phyloP scores from a whole-genome alignment of 2,888 invertebrate species.

The Nemurella pictetii region DNA sequence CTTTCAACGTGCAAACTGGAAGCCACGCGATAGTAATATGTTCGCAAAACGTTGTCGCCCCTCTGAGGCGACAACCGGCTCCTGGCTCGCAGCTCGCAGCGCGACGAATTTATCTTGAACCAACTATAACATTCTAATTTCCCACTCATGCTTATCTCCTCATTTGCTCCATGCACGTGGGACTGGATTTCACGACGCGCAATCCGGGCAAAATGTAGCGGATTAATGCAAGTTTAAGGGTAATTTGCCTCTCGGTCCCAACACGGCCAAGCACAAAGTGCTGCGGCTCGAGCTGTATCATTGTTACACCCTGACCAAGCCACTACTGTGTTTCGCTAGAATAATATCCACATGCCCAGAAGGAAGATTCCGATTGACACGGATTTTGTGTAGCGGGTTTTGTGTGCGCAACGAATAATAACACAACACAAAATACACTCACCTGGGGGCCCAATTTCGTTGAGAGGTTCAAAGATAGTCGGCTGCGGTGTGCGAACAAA shows the following conservation, averaged over 20 bases:
- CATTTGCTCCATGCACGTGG: background rate
- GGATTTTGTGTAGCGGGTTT: background rate
- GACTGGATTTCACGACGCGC: background rate
- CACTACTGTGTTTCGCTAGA: background rate
- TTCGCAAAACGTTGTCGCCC: background rate
- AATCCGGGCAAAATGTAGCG: background rate
- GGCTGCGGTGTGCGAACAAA: background rate
- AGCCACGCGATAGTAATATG: background rate
- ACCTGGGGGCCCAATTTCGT: conserved; percentile 17
- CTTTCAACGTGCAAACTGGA: background rate
- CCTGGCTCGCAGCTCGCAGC: too few species aligned
- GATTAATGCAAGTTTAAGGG: background rate
- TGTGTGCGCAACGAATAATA: background rate
- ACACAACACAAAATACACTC: conserved; percentile 12
- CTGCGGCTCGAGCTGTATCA: background rate
- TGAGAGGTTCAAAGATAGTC: background rate
- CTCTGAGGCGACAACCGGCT: background rate
- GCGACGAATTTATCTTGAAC: background rate
- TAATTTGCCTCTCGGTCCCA: background rate
- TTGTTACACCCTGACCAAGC: background rate
- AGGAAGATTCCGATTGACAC: conserved; percentile 1
- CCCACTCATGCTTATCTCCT: background rate
- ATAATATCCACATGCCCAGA: background rate
- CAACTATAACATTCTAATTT: background rate
- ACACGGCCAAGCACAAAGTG: background rate